Evolutionary conservation across 2,888 invertebrate genomes (phyloP).

Genomic region (Vandiemenella viatica): DNA sequence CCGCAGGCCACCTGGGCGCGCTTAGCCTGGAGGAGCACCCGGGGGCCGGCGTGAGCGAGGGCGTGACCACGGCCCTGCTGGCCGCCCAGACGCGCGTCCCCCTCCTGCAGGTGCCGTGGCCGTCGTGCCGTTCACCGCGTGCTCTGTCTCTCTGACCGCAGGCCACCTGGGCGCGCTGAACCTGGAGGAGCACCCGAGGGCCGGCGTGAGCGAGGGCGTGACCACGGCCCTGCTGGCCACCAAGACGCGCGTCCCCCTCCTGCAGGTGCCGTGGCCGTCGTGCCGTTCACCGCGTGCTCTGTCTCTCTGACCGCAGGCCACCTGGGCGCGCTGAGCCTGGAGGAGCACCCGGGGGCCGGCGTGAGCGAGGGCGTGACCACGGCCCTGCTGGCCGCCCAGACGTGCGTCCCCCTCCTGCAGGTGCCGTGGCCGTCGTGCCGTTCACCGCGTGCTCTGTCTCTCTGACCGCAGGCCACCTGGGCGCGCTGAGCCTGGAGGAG

Average conservation of each 20-base stretch:
- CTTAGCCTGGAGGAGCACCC: no score
- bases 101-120: conserved; percentile 34
- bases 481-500: no score
- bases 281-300: conserved; percentile 36
- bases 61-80: conserved; percentile 34
- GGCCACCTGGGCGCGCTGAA: no score
- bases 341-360: no score
- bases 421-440: conserved; percentile 34
- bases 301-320: no score
- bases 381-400: conserved; percentile 34
- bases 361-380: conserved; percentile 37
- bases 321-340: no score
- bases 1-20: no score
- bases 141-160: no score
- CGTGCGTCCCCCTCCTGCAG: conserved; percentile 33
- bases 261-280: conserved; percentile 33
- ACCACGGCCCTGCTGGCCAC: conserved; percentile 35
- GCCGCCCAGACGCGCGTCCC: conserved; percentile 35
- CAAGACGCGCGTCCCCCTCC: conserved; percentile 35
- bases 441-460: no score
- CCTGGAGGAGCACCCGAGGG: no score
- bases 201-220: conserved; percentile 36
- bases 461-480: no score
- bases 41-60: conserved; percentile 35
- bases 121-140: conserved; percentile 35